These are phyloP conservation scores for Polyploca ridens DNA, from an alignment of 2,888 invertebrate species.

Conservation along the genomic window DNA sequence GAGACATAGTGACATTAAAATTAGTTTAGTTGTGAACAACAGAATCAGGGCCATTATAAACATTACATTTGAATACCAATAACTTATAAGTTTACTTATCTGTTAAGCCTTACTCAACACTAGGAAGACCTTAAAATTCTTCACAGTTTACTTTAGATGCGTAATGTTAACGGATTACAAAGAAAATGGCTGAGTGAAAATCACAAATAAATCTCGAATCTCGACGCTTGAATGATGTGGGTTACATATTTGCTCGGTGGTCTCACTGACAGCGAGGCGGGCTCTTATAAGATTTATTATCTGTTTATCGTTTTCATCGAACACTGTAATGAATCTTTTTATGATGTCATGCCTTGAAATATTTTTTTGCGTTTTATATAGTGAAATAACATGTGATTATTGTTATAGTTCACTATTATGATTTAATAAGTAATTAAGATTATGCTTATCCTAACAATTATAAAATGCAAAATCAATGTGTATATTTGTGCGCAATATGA, in stretches of 20 bases:
- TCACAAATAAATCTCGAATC: slow-evolving; percentile 36
- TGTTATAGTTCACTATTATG: too few relatives aligned
- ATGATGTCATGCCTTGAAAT: background rate
- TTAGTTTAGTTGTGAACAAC: too few relatives aligned
- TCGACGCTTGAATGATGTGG: slow-evolving; percentile 21
- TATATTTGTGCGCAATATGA: too few relatives aligned
- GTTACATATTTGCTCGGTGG: slow-evolving; percentile 23
- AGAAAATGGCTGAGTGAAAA: slow-evolving; percentile 24
- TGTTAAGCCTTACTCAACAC: slow-evolving; percentile 33
- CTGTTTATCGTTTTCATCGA: slow-evolving; percentile 17
- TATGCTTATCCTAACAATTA: too few relatives aligned
- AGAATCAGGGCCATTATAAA: too few relatives aligned
- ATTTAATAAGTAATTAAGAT: too few relatives aligned
- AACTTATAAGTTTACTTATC: slow-evolving; percentile 26
- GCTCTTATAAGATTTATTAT: slow-evolving; percentile 15
- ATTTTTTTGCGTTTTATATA: background rate
- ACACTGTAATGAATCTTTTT: slow-evolving; percentile 9
- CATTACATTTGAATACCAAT: slow-evolving; percentile 8
- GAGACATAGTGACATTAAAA: too few relatives aligned
- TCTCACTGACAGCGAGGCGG: slow-evolving; percentile 26
- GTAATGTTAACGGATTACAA: slow-evolving; percentile 24
- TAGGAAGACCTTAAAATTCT: slow-evolving; percentile 41
- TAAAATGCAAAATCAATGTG: too few relatives aligned
- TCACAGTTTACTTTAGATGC: slow-evolving; percentile 43
- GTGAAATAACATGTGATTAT: too few relatives aligned